Percentiles rank a stretch among this genome's conserved stretches.
Conservation (phyloP, 2,797 vertebrate genomes). For the Falco concolor region DNA sequence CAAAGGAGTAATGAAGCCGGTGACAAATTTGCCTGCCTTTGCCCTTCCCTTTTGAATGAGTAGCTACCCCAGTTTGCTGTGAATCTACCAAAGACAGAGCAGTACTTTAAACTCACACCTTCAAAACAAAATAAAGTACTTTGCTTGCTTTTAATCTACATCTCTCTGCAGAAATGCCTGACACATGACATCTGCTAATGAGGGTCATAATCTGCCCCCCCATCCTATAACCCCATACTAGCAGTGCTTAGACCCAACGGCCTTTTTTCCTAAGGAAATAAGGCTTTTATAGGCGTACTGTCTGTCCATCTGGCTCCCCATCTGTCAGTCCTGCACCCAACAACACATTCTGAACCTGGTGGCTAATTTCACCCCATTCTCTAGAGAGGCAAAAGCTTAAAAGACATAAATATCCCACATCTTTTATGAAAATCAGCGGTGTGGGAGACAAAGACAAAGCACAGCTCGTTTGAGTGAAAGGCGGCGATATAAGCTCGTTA, state of each 20-base stretch:
- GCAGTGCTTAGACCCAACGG: neutral
- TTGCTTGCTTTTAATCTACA: neutral
- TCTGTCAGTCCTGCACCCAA: conserved; percentile 30
- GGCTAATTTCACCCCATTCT: conserved; percentile 26
- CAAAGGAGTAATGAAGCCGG: neutral
- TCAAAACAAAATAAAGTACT: neutral
- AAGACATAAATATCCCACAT: conserved; percentile 14
- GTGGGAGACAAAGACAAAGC: neutral
- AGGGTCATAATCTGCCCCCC: neutral
- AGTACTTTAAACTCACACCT: neutral
- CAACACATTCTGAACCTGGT: neutral
- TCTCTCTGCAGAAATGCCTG: neutral
- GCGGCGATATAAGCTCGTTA: neutral
- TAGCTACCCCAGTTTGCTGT: neutral
- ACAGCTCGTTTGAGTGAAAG: neutral
- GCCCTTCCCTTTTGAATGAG: neutral
- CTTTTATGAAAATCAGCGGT: conserved; percentile 4
- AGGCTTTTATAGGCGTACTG: conserved; percentile 15
- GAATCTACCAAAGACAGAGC: neutral
- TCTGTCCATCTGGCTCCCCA: conserved; percentile 64
- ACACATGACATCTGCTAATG: neutral
- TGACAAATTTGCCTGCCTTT: neutral
- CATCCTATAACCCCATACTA: neutral
- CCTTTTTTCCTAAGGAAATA: conserved; percentile 44
- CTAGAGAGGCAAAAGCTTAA: conserved; percentile 14